Base-by-base conservation (phyloP, 2,797 vertebrate species). In the Arnoldichthys spilopterus region DNA sequence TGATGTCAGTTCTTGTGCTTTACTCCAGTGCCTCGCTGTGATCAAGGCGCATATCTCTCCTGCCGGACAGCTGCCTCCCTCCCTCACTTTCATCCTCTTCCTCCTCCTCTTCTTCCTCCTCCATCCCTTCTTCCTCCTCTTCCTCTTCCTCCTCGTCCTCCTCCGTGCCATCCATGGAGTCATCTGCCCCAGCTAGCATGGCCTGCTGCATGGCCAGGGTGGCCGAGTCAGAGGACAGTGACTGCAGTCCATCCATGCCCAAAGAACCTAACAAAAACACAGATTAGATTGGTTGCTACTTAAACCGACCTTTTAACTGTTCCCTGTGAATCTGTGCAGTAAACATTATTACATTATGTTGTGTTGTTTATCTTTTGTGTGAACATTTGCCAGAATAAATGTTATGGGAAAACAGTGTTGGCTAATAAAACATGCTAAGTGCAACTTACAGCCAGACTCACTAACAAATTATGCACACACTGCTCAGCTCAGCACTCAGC, bases 151-250 rank as follows among this genome's bases (percentile, higher is more conserved):
- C 96, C 0, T 99, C 97, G 0, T 99, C 98, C 51, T 99, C 98
- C 0, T 98, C 97, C 13, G 96, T 97, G 0, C 98, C 96, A 0
- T 98, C 92, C 79, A 98, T 98, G 86, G 98, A 98, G 0, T 98
- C 94, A 4, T 94, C 98, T 0, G 96, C 96, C 62, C 93, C 95
- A 0, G 90, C 96, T 89, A 99, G 94, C 97, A 99, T 97, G 22
- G 96, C 97, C 83, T 98, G 97, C 92, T 98, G 98, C 96, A 99
- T 98, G 83, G 97, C 96, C 89, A 98, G 95, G 26, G 97, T 97
- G 89, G 97, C 97, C 0, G 95, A 97, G 88, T 98, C 97, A 0
- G 97, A 98, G 2, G 98, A 96, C 74, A 99, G 93, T 1, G 97
- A 93, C 76, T 99, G 97, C 78, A 98, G 94, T 90, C 93, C 95